A percentile compares a stretch with the other conserved stretches of the same genome.
phyloP scores from a whole-genome alignment of 2,888 invertebrate species.

The Toxonevra muliebris region DNA sequence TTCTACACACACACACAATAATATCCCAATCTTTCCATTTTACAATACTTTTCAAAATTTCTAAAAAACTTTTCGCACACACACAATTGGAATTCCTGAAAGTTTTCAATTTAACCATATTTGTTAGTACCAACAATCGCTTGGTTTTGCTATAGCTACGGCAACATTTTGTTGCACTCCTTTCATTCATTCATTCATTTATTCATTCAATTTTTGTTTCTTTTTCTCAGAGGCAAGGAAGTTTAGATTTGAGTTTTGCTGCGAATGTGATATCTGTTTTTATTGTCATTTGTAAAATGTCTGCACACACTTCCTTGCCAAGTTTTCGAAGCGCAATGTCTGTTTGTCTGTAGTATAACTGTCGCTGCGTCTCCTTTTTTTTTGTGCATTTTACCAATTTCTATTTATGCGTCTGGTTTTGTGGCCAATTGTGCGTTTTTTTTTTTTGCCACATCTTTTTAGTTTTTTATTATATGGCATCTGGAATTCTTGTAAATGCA shows the following conservation, averaged over 20 bases:
- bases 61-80: background rate
- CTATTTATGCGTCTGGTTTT: slow-evolving; percentile 7
- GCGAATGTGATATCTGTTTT: too few species aligned
- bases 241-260: too few species aligned
- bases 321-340: background rate
- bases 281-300: too few species aligned
- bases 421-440: slow-evolving; percentile 7
- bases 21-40: too few species aligned
- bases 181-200: background rate
- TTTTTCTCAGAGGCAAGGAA: too few species aligned
- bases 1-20: too few species aligned
- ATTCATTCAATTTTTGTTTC: background rate
- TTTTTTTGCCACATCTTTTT: background rate
- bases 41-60: too few species aligned
- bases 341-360: background rate
- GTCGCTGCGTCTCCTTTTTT: background rate
- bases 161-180: slow-evolving; percentile 12
- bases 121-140: background rate
- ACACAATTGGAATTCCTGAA: slow-evolving; percentile 26
- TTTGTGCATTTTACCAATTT: background rate
- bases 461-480: background rate
- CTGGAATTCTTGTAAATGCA: background rate
- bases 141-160: background rate
- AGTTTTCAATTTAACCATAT: slow-evolving; percentile 13
- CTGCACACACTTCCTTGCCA: too few species aligned